Evolutionary conservation across 2,888 invertebrate genomes (phyloP), one percentile per base, ranked within the genome.

Genomic region (Drosophila rubida): DNA sequence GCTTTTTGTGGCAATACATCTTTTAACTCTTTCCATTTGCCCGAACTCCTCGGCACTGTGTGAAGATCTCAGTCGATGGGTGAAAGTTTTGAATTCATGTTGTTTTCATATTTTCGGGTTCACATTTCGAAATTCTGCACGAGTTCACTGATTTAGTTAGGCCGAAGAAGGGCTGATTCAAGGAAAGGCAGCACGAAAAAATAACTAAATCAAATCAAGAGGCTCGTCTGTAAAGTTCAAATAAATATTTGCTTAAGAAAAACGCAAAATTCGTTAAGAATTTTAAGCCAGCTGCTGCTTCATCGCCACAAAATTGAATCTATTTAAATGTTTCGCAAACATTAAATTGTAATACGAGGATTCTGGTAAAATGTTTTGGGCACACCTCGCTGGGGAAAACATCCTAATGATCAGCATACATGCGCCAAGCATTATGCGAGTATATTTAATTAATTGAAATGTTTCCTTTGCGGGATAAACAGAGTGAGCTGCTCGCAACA

Each of bases 401-500:
- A 55, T 49, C 30, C 51, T 62, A 58, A 61, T 70, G 48, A 57
- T 53, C 6, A 46, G 14, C 58, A 64, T 67, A 51, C 32, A 69
- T 49, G 57, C 45, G 41, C 25, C 37, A 37, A 30, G 30, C 48
- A 70, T 54, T 45, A 50, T 49, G 45, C 16, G 23, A 46, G 35
- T 60, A 25, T 63, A 78, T 69, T 78, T 69, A 76, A 76, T 74
- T 79, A 79, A 79, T 79, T 79, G 78, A 79, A 74, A 78, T 70
- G 61, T 32, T 32, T 32, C 32, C 32, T 32, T 32, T 41, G 23
- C 22, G 13, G 27, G 2, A 27, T 27, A 45, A 14, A 45, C 35
- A 23, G 39, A 23, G 37, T 19, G 19, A 19, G 19, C 25, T 25
- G 6, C 25, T 6, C 7, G 25, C 25, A 25, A 19, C 37, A 7